phyloP scores from a whole-genome alignment of 2,888 invertebrate species.

The Orgyia antiqua region DNA sequence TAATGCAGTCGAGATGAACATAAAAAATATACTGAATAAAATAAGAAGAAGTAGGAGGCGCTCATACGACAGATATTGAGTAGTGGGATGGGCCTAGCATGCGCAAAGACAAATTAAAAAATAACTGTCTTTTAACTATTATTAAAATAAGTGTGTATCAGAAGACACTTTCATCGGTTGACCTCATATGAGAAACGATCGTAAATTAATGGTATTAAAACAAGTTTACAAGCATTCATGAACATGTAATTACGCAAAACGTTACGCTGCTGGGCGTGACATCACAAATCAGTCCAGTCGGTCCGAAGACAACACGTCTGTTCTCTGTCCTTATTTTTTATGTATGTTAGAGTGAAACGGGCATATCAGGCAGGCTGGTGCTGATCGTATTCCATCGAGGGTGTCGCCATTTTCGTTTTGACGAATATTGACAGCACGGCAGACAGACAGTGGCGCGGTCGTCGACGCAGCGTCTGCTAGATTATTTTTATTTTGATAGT shows the following conservation, averaged over 20 bases:
- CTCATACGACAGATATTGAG: slow-evolving; percentile 76
- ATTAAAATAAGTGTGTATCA: slow-evolving; percentile 49
- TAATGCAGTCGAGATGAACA: slow-evolving; percentile 68
- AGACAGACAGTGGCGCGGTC: slow-evolving; percentile 75
- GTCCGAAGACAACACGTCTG: slow-evolving; percentile 67
- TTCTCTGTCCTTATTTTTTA: slow-evolving; percentile 40
- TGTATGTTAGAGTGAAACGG: slow-evolving; percentile 37
- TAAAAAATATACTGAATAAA: slow-evolving; percentile 67
- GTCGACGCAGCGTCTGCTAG: slow-evolving; percentile 72
- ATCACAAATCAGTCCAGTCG: slow-evolving; percentile 74
- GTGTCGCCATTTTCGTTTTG: slow-evolving; percentile 86
- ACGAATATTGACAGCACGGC: slow-evolving; percentile 85
- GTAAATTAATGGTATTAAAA: slow-evolving; percentile 72
- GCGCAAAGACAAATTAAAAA: slow-evolving; percentile 66
- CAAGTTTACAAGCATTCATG: slow-evolving; percentile 68
- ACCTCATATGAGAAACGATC: slow-evolving; percentile 59
- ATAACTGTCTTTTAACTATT: slow-evolving; percentile 43
- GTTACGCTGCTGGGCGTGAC: slow-evolving; percentile 79
- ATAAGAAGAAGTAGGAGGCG: slow-evolving; percentile 76
- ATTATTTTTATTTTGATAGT: slow-evolving; percentile 77
- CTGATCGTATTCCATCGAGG: slow-evolving; percentile 77
- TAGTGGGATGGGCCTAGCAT: slow-evolving; percentile 76
- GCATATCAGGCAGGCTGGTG: slow-evolving; percentile 51
- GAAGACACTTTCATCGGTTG: slow-evolving; percentile 62
- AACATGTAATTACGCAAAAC: slow-evolving; percentile 75